phyloP scores from a whole-genome alignment of 2,113 vertebrate genomes.

The Ptyas mucosa region DNA sequence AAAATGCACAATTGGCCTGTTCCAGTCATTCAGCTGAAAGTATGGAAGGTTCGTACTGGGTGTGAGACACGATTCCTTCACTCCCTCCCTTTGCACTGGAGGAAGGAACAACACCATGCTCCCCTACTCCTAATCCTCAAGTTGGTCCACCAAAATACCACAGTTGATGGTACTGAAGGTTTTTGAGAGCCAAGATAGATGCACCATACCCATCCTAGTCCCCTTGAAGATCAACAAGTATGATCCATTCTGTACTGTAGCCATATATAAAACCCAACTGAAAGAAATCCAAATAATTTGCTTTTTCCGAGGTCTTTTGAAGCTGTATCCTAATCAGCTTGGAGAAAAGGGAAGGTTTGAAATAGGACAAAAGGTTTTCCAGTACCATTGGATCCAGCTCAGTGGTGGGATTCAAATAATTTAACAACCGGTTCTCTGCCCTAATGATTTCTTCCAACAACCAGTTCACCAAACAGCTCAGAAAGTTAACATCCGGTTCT shows the following conservation, averaged over 20 bases:
- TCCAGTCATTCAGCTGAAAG: not conserved
- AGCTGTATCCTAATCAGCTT: not conserved
- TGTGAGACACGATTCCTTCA: not conserved
- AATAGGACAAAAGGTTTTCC: not conserved
- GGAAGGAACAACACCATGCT: not conserved
- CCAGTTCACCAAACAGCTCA: too few relatives aligned
- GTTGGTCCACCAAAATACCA: not conserved
- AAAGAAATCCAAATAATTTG: not conserved
- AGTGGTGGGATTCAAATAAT: too few relatives aligned
- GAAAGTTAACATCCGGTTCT: too few relatives aligned
- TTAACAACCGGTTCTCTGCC: too few relatives aligned
- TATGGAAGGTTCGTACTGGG: not conserved
- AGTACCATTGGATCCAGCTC: not conserved
- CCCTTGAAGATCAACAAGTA: not conserved
- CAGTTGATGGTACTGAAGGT: not conserved
- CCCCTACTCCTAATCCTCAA: not conserved
- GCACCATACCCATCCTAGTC: not conserved
- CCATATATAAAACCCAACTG: not conserved
- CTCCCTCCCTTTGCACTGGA: not conserved
- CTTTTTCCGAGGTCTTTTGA: not conserved
- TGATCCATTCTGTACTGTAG: not conserved
- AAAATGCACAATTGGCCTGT: not conserved
- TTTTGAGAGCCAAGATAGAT: not conserved
- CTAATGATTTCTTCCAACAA: too few relatives aligned
- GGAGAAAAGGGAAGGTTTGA: not conserved